Percentiles rank a stretch among this genome's conserved stretches.
These are phyloP conservation scores for Lucilia sericata DNA, from an alignment of 1,140 invertebrate genomes.

Conservation along the genomic window DNA sequence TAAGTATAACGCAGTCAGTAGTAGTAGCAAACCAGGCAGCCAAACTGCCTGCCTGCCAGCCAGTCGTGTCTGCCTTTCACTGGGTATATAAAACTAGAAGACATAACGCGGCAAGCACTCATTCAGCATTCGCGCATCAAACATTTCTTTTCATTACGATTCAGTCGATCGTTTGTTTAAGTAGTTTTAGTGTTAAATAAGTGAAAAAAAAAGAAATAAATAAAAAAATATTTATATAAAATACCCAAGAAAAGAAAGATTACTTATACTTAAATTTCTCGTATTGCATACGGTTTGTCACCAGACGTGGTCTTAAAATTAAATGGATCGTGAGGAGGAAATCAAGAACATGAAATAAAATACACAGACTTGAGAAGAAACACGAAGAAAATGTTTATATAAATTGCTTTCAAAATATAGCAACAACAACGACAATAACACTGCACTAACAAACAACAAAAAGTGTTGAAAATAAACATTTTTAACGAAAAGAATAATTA, in stretches of 20 bases:
- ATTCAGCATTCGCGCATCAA: constrained; percentile 62
- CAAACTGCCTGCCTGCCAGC: constrained; percentile 10
- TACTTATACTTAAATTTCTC: neutral
- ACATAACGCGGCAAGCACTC: constrained; percentile 61
- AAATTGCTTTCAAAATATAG: neutral
- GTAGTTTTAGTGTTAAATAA: neutral
- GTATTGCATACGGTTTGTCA: constrained; percentile 16
- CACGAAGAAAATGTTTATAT: constrained; percentile 16
- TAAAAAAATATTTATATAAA: neutral
- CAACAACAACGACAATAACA: too few relatives aligned
- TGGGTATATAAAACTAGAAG: constrained; percentile 64
- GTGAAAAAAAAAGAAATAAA: constrained; percentile 21
- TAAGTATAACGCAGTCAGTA: constrained; percentile 5
- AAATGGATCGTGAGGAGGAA: constrained; percentile 28
- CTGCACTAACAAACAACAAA: neutral
- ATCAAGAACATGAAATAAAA: constrained; percentile 22
- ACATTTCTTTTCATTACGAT: constrained; percentile 62
- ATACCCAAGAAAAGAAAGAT: neutral
- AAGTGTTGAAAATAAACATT: neutral
- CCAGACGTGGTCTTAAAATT: constrained; percentile 28
- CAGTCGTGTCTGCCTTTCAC: constrained; percentile 58
- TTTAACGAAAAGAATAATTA: neutral
- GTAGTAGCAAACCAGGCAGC: constrained; percentile 38
- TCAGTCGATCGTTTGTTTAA: constrained; percentile 24
- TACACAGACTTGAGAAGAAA: neutral